phyloP scores from a whole-genome alignment of 2,797 vertebrate genomes.

The Siniperca scherzeri region DNA sequence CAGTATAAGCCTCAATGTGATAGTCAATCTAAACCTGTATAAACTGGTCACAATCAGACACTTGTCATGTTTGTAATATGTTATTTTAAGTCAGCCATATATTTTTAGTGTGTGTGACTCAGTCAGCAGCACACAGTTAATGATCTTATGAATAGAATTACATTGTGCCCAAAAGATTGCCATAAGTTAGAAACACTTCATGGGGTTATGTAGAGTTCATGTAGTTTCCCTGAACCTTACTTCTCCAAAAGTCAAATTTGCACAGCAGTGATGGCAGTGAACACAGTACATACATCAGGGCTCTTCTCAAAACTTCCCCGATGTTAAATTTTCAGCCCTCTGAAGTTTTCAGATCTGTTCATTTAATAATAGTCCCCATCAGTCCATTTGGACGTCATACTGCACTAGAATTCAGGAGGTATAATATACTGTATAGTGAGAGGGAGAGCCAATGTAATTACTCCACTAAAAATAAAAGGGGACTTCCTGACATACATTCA shows the following conservation, averaged over 20 bases:
- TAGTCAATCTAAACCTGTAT: background rate
- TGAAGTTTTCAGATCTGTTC: background rate
- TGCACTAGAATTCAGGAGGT: background rate
- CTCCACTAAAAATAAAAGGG: background rate
- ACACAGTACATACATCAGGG: background rate
- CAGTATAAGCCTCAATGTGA: background rate
- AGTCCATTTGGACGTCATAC: background rate
- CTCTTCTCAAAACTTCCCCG: background rate
- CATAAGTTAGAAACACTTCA: background rate
- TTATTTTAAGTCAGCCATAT: conserved; percentile 4
- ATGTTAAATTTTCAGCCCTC: background rate
- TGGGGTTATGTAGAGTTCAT: background rate
- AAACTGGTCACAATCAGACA: background rate
- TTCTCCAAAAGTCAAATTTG: conserved; percentile 1
- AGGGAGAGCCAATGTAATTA: background rate
- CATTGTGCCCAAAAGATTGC: background rate
- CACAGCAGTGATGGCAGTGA: background rate
- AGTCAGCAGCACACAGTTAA: background rate
- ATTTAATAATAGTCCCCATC: background rate
- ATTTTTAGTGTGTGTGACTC: background rate
- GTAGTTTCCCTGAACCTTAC: background rate
- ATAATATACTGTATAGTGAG: background rate
- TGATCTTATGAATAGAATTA: background rate
- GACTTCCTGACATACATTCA: background rate
- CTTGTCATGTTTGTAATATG: background rate